phyloP scores from a whole-genome alignment of 2,113 vertebrate species.

The Aldabrachelys gigantea region DNA sequence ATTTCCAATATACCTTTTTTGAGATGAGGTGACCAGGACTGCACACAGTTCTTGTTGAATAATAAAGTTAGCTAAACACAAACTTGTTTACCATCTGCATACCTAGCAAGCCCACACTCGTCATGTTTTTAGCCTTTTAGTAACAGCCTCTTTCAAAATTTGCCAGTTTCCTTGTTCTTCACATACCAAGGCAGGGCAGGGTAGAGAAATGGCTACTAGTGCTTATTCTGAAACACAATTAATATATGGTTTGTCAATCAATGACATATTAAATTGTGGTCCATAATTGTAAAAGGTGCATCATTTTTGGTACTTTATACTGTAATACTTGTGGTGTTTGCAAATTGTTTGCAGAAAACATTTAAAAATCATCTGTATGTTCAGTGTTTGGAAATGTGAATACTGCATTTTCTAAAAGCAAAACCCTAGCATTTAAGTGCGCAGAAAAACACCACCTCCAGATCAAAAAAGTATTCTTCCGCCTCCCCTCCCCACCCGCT shows the following conservation, averaged over 20 bases:
- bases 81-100: not conserved
- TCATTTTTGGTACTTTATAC: not conserved
- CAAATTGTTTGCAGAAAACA: not conserved
- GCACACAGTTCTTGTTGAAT: not conserved
- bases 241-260: not conserved
- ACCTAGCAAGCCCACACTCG: not conserved
- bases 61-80: not conserved
- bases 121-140: not conserved
- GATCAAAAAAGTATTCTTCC: too few species aligned
- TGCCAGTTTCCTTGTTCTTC: not conserved
- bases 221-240: not conserved
- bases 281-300: not conserved
- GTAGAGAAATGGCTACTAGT: not conserved
- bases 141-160: not conserved
- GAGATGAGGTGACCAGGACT: not conserved
- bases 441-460: not conserved
- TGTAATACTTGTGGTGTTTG: not conserved
- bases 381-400: not conserved
- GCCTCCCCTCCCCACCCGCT: too few species aligned
- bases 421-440: not conserved
- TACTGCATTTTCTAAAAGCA: fast-evolving
- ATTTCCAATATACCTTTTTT: not conserved
- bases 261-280: not conserved
- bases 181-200: not conserved
- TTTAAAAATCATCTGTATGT: not conserved